phyloP scores from a whole-genome alignment of 2,113 vertebrate species.

The Hippocampus zosterae region DNA sequence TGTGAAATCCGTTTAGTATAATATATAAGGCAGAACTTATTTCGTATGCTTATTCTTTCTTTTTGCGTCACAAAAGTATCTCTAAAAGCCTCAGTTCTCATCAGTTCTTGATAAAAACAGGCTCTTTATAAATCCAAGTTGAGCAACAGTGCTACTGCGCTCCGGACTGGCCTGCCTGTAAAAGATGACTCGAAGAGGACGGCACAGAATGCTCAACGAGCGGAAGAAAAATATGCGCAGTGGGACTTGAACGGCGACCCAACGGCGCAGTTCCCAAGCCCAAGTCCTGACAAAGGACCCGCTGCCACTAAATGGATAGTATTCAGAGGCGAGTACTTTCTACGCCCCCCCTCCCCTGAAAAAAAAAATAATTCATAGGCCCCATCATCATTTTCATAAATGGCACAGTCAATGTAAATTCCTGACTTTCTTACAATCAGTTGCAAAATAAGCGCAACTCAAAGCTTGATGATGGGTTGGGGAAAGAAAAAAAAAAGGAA shows the following conservation, averaged over 20 bases:
- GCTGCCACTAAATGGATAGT: no score
- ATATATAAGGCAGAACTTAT: no score
- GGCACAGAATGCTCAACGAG: neutral
- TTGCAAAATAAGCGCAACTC: no score
- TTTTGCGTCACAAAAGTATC: neutral
- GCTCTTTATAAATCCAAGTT: neutral
- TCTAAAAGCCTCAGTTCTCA: neutral
- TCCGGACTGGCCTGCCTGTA: neutral
- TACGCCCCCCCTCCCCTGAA: no score
- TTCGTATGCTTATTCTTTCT: no score
- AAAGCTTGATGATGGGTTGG: neutral
- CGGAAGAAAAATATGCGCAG: slow-evolving; percentile 11
- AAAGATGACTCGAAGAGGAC: neutral
- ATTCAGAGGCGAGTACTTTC: no score
- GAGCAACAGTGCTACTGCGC: neutral
- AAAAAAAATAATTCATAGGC: no score
- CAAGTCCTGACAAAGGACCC: neutral
- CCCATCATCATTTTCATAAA: no score
- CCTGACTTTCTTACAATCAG: no score
- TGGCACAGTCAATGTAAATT: no score
- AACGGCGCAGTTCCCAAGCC: neutral
- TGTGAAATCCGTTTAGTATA: no score
- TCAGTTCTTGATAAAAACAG: neutral
- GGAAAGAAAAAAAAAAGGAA: no score
- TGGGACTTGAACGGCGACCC: neutral